These are phyloP conservation scores for Lepidotrigona ventralis DNA, from an alignment of 1,140 invertebrate genomes.

Conservation along the genomic window DNA sequence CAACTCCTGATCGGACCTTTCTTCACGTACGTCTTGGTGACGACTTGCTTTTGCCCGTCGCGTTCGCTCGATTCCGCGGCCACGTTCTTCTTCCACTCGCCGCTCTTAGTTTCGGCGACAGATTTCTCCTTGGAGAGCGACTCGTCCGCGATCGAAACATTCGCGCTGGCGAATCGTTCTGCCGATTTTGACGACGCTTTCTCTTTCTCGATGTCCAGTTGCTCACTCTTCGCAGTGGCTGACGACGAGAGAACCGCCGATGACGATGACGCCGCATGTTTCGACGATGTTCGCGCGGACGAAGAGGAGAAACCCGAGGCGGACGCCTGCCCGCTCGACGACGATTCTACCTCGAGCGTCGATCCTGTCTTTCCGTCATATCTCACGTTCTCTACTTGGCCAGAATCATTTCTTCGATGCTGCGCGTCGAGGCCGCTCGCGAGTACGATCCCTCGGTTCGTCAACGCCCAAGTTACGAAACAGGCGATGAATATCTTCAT, in stretches of 20 bases:
- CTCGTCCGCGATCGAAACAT: neutral
- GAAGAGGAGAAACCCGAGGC: neutral
- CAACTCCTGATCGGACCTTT: neutral
- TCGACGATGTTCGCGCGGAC: neutral
- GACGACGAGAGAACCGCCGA: neutral
- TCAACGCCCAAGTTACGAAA: conserved; percentile 29
- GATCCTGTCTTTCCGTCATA: neutral
- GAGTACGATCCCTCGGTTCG: neutral
- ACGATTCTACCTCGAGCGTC: neutral
- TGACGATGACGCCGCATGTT: neutral
- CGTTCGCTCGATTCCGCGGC: neutral
- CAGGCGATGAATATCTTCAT: conserved; percentile 47
- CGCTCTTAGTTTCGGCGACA: neutral
- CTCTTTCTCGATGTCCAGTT: neutral
- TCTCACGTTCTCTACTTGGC: neutral
- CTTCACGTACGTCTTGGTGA: neutral
- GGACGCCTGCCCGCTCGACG: neutral
- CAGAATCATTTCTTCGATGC: neutral
- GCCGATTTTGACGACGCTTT: neutral
- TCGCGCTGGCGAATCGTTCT: neutral
- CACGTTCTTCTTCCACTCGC: neutral
- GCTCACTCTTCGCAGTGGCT: neutral
- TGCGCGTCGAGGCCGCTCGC: neutral
- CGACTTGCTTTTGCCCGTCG: neutral
- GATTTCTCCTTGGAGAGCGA: conserved; percentile 15